Evolutionary conservation across 1,140 invertebrate genomes (phyloP), one percentile per base, ranked within the genome.

Genomic region (Chelonus insularis): DNA sequence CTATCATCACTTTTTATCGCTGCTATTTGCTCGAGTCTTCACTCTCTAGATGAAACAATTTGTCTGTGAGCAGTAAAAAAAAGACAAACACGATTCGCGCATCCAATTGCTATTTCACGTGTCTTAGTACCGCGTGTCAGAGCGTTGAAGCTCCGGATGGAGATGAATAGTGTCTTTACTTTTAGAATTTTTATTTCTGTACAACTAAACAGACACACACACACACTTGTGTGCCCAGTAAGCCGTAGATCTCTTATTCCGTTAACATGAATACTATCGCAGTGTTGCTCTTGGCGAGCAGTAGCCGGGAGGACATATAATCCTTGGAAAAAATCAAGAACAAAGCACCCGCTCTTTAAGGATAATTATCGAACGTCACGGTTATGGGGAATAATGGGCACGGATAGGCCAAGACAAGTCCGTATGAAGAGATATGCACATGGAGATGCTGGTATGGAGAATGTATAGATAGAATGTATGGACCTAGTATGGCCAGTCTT

Each of bases 321-420:
- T 3, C 11, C 12, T 11, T 48, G n/a, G 16, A 64, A 60, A 60
- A 60, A 56, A 25, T 59, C 9, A 18, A 18, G 50, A 63, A 64
- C 62, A 64, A 64, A 64, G 62, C 37, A 37, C 47, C 62, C 57
- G 57, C 57, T 57, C 25, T 43, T 55, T 45, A 45, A 32, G 51
- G 57, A 64, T 64, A 64, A 64, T 64, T 64, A 58, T 57, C 29
- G 11, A 58, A 37, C 52, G 41, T 57, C 37, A 18, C 39, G 21
- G 14, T 64, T 64, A 64, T 59, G 62, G 52, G 57, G 59, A 64
- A 64, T 64, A 64, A 64, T 64, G 52, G 52, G 52, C 57, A 41
- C 50, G 50, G 14, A 18, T 34, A 47, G 36, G 29, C 37, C 20
- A 48, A 5, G 14, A 23, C 32, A 23, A 32, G 32, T 34, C 52